A percentile compares a stretch with the other conserved stretches of the same genome.
Evolutionary conservation across 2,797 vertebrate genomes (phyloP).

Genomic region (Hypotaenidia philippensis): DNA sequence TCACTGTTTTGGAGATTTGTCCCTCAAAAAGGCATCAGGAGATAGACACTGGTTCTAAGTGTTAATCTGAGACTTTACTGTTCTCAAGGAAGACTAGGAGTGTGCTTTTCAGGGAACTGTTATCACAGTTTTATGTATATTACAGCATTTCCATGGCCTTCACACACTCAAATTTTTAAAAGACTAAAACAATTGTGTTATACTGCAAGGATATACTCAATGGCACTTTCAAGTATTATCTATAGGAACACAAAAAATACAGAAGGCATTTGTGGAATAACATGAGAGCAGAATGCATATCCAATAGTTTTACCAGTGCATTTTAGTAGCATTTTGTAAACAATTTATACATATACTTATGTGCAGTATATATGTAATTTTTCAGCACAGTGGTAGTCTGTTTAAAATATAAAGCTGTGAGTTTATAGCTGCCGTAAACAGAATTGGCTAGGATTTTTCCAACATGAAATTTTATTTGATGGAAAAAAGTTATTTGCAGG

Average conservation of each 20-base stretch:
- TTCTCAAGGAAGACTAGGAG: not conserved
- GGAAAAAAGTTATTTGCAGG: not conserved
- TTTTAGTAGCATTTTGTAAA: not conserved
- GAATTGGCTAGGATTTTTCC: not conserved
- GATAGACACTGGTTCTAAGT: conserved; percentile 6
- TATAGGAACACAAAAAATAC: not conserved
- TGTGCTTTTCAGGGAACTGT: not conserved
- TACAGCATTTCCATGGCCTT: not conserved
- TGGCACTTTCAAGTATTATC: not conserved
- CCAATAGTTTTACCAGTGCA: not conserved
- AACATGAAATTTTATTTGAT: not conserved
- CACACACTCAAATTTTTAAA: not conserved
- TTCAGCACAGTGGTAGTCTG: not conserved
- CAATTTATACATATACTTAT: not conserved
- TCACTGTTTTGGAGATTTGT: not conserved
- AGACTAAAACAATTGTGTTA: not conserved
- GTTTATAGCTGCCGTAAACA: not conserved
- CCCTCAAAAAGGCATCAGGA: not conserved
- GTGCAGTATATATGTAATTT: not conserved
- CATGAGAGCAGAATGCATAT: not conserved
- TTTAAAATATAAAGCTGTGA: not conserved
- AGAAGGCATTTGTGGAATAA: not conserved
- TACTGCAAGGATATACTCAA: not conserved
- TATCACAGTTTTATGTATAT: not conserved
- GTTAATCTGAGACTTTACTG: conserved; percentile 33